A percentile compares a stretch with the other conserved stretches of the same genome.
Evolutionary conservation across 2,888 invertebrate genomes (phyloP).

Genomic region (Eupithecia pulchellata): DNA sequence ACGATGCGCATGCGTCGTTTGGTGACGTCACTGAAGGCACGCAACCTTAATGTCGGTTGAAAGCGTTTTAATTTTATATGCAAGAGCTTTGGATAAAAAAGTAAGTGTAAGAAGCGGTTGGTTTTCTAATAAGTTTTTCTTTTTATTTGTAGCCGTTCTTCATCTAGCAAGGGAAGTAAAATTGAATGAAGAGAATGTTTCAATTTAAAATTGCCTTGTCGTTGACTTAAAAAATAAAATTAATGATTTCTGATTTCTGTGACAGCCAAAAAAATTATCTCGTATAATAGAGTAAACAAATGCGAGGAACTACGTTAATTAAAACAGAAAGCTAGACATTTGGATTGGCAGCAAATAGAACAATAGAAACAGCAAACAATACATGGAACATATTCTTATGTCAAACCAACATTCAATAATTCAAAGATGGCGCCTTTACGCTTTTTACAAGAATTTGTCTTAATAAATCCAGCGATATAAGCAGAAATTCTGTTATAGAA

Average conservation of each 20-base stretch:
- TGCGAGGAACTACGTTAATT: constrained; percentile 23
- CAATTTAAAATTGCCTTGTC: too few relatives aligned
- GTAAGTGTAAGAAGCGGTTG: not conserved
- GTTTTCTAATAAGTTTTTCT: not conserved
- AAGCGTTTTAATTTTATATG: constrained; percentile 11
- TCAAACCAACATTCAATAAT: not conserved
- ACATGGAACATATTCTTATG: constrained; percentile 11
- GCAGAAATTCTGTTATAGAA: not conserved
- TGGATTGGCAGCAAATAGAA: constrained; percentile 31
- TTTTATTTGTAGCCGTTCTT: too few relatives aligned
- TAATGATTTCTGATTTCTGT: too few relatives aligned
- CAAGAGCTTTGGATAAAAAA: constrained; percentile 7
- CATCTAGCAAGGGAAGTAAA: too few relatives aligned
- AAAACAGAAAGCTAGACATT: constrained; percentile 27
- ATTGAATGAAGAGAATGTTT: too few relatives aligned
- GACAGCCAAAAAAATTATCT: too few relatives aligned
- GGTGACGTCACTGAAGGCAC: constrained; percentile 52
- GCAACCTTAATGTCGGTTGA: constrained; percentile 8
- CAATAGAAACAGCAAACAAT: constrained; percentile 32
- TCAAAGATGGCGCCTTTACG: not conserved
- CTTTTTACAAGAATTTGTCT: not conserved
- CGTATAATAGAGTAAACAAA: not conserved
- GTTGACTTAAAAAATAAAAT: too few relatives aligned
- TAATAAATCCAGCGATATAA: not conserved
- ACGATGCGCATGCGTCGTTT: constrained; percentile 4